phyloP scores from a whole-genome alignment of 1,140 invertebrate species.

The Eurosta solidaginis region DNA sequence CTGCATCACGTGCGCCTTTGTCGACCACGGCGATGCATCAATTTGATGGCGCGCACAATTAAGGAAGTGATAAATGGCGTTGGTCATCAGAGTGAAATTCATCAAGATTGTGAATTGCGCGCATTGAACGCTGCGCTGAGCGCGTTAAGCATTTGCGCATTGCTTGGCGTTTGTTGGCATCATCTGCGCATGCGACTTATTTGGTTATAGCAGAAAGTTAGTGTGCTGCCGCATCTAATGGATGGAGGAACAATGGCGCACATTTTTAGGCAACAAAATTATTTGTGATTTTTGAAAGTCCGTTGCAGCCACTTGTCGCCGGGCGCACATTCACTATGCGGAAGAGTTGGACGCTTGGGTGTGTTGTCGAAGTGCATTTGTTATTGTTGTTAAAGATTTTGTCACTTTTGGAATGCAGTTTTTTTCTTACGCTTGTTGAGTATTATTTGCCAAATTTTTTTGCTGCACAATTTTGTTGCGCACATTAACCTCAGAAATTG shows the following conservation, averaged over 20 bases:
- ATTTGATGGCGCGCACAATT: not conserved
- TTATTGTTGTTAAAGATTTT: not conserved
- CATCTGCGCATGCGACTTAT: no score
- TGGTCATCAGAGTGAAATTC: constrained; percentile 29
- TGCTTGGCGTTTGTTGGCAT: not conserved
- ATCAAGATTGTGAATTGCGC: constrained; percentile 25
- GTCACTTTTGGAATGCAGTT: no score
- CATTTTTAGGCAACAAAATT: no score
- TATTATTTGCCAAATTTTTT: not conserved
- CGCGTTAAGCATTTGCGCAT: not conserved
- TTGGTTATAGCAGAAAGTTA: no score
- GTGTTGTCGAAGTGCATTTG: not conserved
- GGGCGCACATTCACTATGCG: not conserved
- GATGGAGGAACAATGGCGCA: no score
- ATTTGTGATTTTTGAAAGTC: not conserved
- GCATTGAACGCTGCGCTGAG: not conserved
- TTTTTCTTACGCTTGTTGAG: not conserved
- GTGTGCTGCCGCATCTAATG: no score
- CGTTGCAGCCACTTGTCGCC: not conserved
- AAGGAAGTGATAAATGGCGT: constrained; percentile 29
- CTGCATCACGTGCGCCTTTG: not conserved
- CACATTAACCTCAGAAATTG: constrained; percentile 4
- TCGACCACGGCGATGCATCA: not conserved
- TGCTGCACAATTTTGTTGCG: not conserved
- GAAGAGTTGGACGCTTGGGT: not conserved